Conservation (phyloP, 2,113 vertebrate genomes). For the Carassius auratus region DNA sequence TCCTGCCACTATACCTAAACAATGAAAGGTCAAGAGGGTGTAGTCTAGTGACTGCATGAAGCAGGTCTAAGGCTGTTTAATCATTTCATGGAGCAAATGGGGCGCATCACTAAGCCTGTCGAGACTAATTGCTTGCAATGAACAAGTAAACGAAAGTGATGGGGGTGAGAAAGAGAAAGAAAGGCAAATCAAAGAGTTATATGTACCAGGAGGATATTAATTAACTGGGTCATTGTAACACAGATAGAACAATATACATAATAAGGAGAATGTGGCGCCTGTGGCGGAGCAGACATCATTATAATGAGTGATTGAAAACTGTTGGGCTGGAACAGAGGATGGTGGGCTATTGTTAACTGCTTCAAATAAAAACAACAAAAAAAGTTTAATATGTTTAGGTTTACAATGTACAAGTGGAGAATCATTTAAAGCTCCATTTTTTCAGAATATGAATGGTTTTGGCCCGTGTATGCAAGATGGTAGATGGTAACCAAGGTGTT, state of each 20-base stretch:
- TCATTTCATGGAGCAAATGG: conserved; percentile 24
- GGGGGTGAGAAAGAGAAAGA: not conserved
- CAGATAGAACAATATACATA: not conserved
- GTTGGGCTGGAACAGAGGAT: conserved; percentile 8
- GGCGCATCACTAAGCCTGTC: conserved; percentile 29
- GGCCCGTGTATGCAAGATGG: not conserved
- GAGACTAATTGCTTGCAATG: conserved; percentile 45
- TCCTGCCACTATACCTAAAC: not conserved
- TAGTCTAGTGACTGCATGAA: conserved; percentile 4
- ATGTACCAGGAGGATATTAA: conserved; percentile 41
- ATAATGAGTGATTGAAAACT: conserved; percentile 29
- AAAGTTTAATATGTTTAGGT: not conserved
- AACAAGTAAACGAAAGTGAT: conserved; percentile 11
- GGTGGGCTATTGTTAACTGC: not conserved
- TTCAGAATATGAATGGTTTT: not conserved
- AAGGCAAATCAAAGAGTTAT: conserved; percentile 8
- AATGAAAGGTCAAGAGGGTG: conserved; percentile 26
- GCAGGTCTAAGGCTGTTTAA: conserved; percentile 34
- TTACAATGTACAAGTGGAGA: not conserved
- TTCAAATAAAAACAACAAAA: not conserved
- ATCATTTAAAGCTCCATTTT: not conserved
- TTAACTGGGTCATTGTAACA: conserved; percentile 30
- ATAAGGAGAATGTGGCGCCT: not conserved
- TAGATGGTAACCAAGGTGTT: not conserved
- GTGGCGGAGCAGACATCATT: not conserved